Evolutionary conservation across 2,888 invertebrate genomes (phyloP), one percentile per base, ranked within the genome.

Genomic region (Drosophila leonis): DNA sequence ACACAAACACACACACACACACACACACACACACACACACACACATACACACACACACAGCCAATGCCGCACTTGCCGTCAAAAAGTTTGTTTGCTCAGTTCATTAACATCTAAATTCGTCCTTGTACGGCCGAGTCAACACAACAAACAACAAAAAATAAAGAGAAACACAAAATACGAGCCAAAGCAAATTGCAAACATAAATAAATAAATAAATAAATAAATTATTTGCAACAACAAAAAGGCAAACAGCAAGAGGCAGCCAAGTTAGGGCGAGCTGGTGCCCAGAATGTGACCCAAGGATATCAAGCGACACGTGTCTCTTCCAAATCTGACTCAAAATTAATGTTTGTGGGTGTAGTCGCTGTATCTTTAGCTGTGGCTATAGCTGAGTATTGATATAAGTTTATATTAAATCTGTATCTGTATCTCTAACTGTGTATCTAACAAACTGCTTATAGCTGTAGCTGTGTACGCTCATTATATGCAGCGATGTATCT

Each of bases 21-120:
- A 62, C 54, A 62, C 56, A 68, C 65, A 69, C 55, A 56, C 20
- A 37, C 12, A 37, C 20, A 65, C 54, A 54, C 65, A 65, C 55
- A 48, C 20, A 42, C 13, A 35, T 18, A 61, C 41, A 65, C 46
- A 52, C 57, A 70, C 48, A 61, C 62, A n/a, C n/a, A n/a, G n/a
- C n/a, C 55, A 48, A 41, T 66, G 46, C 71, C 71, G 70, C 83
- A 87, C 89, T 83, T 78, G 77, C 61, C 77, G 57, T 68, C 61
- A 56, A 66, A 71, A 64, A 66, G 79, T 78, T 79, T 85, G 88
- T 90, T 85, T 88, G 83, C 56, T 67, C 90, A 90, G 85, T 86
- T 86, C 85, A 86, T 86, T 86, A 86, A 88, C 85, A 86, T 88
- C 73, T 64, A 72, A 77, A 69, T 82, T 82, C 83, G 82, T 82